Evolutionary conservation across 1,140 invertebrate genomes (phyloP).

Genomic region (Phortica variegata): DNA sequence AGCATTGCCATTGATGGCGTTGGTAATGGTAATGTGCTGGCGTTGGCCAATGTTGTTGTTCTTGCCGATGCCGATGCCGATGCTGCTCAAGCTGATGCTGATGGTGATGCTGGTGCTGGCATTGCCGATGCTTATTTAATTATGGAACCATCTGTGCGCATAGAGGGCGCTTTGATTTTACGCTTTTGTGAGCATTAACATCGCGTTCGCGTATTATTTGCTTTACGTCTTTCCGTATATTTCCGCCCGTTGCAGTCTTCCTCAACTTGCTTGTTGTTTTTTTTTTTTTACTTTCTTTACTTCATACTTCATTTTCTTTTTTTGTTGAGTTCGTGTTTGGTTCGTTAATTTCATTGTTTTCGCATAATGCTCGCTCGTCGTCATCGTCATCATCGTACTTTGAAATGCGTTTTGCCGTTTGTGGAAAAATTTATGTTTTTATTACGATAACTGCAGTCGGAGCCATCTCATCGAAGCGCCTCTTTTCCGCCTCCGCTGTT

Average conservation of each 20-base stretch:
- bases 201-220: conserved; percentile 5
- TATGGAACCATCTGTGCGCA: conserved; percentile 49
- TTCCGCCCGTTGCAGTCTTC: background rate
- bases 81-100: background rate
- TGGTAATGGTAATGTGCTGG: too few species aligned
- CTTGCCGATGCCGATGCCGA: background rate
- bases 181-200: conserved; percentile 43
- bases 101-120: background rate
- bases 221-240: background rate
- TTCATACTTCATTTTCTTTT: background rate
- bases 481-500: too few species aligned
- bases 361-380: conserved; percentile 36
- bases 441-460: too few species aligned
- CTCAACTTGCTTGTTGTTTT: too few species aligned
- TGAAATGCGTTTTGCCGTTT: too few species aligned
- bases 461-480: too few species aligned
- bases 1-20: conserved; percentile 35
- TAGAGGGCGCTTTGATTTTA: conserved; percentile 48
- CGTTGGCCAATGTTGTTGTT: too few species aligned
- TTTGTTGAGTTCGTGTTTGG: conserved; percentile 34
- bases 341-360: conserved; percentile 54
- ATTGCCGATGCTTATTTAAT: conserved; percentile 42
- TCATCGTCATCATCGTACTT: too few species aligned
- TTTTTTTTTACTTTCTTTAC: conserved; percentile 6
- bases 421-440: too few species aligned